Evolutionary conservation across 2,888 invertebrate genomes (phyloP), one percentile per base, ranked within the genome.

Genomic region (Conops quadrifasciatus): DNA sequence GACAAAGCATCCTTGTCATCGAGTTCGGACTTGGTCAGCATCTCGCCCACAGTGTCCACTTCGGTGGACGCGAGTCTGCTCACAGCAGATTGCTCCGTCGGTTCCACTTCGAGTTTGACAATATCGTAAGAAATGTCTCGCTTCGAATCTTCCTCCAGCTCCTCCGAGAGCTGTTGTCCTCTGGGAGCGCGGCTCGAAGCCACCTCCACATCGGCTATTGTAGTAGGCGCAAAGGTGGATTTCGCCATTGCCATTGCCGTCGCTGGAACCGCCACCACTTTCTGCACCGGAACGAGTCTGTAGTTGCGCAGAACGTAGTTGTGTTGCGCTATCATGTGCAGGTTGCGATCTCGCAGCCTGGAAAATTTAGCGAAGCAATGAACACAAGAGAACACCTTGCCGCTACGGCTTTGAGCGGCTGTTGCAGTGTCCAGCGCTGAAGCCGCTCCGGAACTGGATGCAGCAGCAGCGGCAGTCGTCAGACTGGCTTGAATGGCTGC

Each of bases 221-320:
- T 74, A 28, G 73, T 67, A n/a, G 71, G 73, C 13, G 73, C 69
- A 13, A 74, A n/a, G 26, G 60, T 59, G 30, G 64, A 66, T 43
- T 30, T 47, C 15, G 70, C 60, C 11, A 67, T 71, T 13, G 75
- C 59, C 13, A 71, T 45, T n/a, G 72, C 53, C n/a, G 62, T 73
- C 64, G 75, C 59, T 59, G 71, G 56, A 5, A 76, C 77, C 11
- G 75, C 51, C 19, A 77, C 73, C 5, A 75, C 76, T 51, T 75
- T 77, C 28, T 78, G 76, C 16, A 78, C 73, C 62, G 84, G 83
- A n/a, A 85, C 79, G 30, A 85, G 75, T 7, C 84, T 80, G 15
- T 85, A 81, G 77, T 85, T 85, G 36, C 83, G 81, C 9, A 85
- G 82, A 67, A 85, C 82, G 74, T 85, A 85, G 71, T 83, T 83